phyloP scores from a whole-genome alignment of 2,113 vertebrate species.

The Chaetodon trifascialis region DNA sequence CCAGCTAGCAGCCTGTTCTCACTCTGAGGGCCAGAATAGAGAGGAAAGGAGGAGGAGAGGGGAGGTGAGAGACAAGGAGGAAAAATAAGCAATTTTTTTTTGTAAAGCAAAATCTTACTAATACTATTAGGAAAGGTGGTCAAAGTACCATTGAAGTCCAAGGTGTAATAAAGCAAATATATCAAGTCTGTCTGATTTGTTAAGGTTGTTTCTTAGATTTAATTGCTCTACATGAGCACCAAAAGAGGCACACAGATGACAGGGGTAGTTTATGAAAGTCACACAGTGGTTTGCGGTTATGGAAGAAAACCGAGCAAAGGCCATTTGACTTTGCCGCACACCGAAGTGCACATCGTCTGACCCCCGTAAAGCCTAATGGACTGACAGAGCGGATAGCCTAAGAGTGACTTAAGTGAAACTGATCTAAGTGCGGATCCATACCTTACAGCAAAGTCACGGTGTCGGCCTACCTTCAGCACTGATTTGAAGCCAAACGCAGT shows the following conservation, averaged over 20 bases:
- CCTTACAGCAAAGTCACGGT: slow-evolving; percentile 66
- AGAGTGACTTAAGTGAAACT: slow-evolving; percentile 61
- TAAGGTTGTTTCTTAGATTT: background rate
- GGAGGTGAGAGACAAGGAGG: too few relatives aligned
- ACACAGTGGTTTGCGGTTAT: slow-evolving; percentile 22
- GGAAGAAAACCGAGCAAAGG: slow-evolving; percentile 27
- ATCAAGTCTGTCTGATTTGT: background rate
- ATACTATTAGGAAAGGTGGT: background rate
- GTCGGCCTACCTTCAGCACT: slow-evolving; percentile 54
- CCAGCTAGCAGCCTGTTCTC: too few relatives aligned
- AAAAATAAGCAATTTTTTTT: background rate
- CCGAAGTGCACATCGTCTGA: slow-evolving; percentile 35
- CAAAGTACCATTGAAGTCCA: background rate
- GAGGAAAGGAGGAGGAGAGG: too few relatives aligned
- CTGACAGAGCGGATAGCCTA: slow-evolving; percentile 26
- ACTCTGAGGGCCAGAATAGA: too few relatives aligned
- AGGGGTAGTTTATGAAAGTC: slow-evolving; percentile 1
- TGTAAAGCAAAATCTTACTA: background rate
- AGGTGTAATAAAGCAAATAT: background rate
- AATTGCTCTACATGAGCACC: background rate
- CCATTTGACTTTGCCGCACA: slow-evolving; percentile 57
- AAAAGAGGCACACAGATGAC: background rate
- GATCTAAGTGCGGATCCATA: slow-evolving; percentile 58
- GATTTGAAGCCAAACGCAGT: slow-evolving; percentile 52
- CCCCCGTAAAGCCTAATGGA: slow-evolving; percentile 35